These are phyloP conservation scores for Entomyzon cyanotis DNA, from an alignment of 2,113 vertebrate genomes.

Conservation along the genomic window DNA sequence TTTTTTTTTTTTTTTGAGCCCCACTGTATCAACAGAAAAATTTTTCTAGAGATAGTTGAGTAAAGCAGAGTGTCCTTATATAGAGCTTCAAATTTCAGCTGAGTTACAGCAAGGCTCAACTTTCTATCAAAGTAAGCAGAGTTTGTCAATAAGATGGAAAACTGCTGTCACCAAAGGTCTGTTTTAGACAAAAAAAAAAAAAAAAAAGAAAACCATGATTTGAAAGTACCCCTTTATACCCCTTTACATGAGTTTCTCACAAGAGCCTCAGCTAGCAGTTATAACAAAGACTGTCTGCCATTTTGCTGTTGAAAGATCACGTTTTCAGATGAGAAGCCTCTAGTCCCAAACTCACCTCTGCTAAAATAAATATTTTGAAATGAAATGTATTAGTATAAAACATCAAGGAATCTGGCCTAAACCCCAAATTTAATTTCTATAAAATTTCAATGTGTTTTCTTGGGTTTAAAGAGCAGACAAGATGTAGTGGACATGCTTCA, in stretches of 20 bases:
- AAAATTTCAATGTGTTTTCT: neutral
- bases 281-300: neutral
- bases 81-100: neutral
- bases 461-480: neutral
- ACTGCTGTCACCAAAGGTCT: neutral
- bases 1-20: neutral
- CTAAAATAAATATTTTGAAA: neutral
- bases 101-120: neutral
- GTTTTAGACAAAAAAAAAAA: neutral
- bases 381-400: neutral
- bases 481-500: neutral
- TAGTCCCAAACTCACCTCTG: neutral
- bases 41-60: neutral
- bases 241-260: neutral
- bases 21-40: neutral
- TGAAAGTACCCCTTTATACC: neutral
- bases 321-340: neutral
- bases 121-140: neutral
- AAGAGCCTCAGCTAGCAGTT: neutral
- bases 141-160: conserved; percentile 7
- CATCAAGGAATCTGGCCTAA: neutral
- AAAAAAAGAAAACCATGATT: neutral
- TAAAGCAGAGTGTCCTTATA: neutral
- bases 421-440: neutral
- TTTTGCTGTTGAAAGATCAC: neutral